Conservation (phyloP, 2,888 invertebrate genomes). For the Spisula solida region DNA sequence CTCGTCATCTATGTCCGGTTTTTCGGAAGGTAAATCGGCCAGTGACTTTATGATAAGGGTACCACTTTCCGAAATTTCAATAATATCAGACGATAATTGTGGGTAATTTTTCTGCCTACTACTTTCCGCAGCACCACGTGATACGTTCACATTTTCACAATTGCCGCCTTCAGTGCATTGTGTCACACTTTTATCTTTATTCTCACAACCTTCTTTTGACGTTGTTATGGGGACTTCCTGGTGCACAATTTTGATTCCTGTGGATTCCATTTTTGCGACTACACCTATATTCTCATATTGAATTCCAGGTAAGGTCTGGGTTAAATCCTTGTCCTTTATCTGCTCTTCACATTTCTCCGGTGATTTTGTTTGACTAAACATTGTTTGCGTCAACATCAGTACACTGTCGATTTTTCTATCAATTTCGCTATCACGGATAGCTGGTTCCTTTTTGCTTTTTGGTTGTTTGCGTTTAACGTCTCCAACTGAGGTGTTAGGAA, state of each 20-base stretch:
- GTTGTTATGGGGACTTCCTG: constrained; percentile 16
- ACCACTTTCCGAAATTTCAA: constrained; percentile 53
- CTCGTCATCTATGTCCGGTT: constrained; percentile 14
- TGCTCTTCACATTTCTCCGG: constrained; percentile 21
- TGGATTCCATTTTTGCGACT: constrained; percentile 52
- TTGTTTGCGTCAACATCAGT: constrained; percentile 65
- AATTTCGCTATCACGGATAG: constrained; percentile 40
- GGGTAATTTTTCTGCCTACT: background rate
- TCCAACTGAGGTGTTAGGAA: background rate
- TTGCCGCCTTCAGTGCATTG: constrained; percentile 9
- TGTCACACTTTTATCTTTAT: background rate
- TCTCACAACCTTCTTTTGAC: background rate
- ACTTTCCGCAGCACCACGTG: background rate
- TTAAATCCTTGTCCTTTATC: constrained; percentile 5
- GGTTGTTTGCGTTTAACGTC: constrained; percentile 4
- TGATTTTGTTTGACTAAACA: constrained; percentile 55
- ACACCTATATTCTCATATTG: constrained; percentile 63
- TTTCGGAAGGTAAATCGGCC: constrained; percentile 41
- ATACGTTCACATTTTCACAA: background rate
- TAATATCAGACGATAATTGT: constrained; percentile 27
- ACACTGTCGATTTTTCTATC: constrained; percentile 52
- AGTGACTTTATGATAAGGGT: constrained; percentile 49
- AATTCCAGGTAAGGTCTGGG: constrained; percentile 5
- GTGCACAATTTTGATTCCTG: constrained; percentile 43
- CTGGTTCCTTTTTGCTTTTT: constrained; percentile 19